These are phyloP conservation scores for Sphinx pinastri DNA, from an alignment of 2,888 invertebrate species.

Conservation along the genomic window DNA sequence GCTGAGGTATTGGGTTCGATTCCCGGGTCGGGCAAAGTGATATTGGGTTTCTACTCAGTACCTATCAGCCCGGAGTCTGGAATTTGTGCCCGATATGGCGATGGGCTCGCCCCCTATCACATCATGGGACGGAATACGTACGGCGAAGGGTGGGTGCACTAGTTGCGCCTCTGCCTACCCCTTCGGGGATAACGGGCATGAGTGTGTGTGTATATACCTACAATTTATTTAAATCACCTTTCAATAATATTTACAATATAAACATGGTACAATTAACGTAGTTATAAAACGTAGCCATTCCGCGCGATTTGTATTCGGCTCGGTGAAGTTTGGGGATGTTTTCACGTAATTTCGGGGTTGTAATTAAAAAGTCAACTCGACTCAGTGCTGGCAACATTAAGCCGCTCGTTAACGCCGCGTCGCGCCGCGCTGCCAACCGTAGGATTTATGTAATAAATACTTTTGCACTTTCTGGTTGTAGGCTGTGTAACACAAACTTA, in stretches of 20 bases:
- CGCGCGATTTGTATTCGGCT: slow-evolving; percentile 66
- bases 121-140: no score
- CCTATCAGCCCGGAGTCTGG: no score
- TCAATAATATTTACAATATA: not conserved
- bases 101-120: no score
- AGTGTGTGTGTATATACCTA: no score
- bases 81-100: no score
- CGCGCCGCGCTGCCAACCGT: slow-evolving; percentile 42
- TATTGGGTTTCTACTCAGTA: no score
- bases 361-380: slow-evolving; percentile 79
- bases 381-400: slow-evolving; percentile 73
- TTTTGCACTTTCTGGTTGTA: slow-evolving; percentile 35
- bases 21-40: no score
- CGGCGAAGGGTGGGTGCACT: no score
- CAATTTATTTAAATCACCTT: no score
- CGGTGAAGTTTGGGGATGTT: slow-evolving; percentile 61
- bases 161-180: no score
- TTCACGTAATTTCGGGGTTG: slow-evolving; percentile 74
- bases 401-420: slow-evolving; percentile 72
- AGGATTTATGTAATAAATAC: slow-evolving; percentile 50
- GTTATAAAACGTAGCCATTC: slow-evolving; percentile 32
- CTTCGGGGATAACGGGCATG: no score
- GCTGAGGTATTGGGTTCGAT: no score
- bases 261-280: slow-evolving; percentile 15
- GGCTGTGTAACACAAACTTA: not conserved